A percentile compares a stretch with the other conserved stretches of the same genome.
Conservation (phyloP, 2,113 vertebrate genomes). For the Lagopus leucura region DNA sequence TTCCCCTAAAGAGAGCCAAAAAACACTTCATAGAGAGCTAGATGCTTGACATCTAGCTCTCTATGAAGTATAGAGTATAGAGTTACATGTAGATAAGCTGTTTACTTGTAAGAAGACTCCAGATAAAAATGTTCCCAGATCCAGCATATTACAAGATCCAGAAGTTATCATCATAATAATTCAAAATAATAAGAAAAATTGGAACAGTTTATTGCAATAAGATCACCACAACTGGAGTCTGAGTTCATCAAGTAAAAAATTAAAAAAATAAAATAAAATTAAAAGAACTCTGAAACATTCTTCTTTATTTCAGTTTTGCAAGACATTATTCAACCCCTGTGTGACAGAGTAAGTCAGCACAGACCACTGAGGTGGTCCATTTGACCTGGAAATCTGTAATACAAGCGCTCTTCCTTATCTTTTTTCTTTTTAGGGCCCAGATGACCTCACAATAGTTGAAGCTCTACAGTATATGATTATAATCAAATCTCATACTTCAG, state of each 20-base stretch:
- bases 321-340: neutral
- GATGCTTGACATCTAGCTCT: neutral
- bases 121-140: neutral
- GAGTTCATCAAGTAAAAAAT: neutral
- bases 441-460: neutral
- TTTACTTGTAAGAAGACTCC: neutral
- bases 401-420: neutral
- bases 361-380: fast-evolving
- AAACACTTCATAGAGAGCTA: neutral
- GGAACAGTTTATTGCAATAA: neutral
- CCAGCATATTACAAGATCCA: neutral
- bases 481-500: slow-evolving; percentile 17
- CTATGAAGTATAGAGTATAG: neutral
- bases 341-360: fast-evolving
- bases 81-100: neutral
- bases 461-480: neutral
- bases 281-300: neutral
- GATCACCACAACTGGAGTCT: neutral
- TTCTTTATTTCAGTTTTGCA: neutral
- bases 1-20: neutral
- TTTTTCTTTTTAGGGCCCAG: neutral
- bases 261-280: neutral
- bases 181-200: neutral
- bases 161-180: neutral
- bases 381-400: neutral